Evolutionary conservation across 2,888 invertebrate species (phyloP).

Genomic region (Colostygia pectinataria): DNA sequence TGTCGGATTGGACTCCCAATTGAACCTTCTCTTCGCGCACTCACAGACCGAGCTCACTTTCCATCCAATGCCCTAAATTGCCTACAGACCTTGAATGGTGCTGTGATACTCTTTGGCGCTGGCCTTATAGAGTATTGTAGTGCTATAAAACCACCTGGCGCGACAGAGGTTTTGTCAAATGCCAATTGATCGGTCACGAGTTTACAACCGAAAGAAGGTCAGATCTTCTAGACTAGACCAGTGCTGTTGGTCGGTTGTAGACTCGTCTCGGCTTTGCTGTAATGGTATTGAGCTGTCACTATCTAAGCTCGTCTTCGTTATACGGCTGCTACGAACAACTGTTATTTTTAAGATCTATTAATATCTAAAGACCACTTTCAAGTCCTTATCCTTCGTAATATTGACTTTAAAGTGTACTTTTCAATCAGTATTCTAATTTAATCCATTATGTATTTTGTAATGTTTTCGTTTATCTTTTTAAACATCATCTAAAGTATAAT

Average conservation of each 20-base stretch:
- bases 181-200: constrained; percentile 68
- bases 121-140: constrained; percentile 48
- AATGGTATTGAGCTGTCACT: constrained; percentile 34
- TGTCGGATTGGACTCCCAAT: constrained; percentile 87
- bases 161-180: constrained; percentile 73
- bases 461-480: constrained; percentile 8
- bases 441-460: constrained; percentile 35
- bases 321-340: constrained; percentile 25
- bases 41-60: constrained; percentile 86
- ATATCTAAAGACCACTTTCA: constrained; percentile 18
- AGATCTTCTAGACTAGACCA: constrained; percentile 21
- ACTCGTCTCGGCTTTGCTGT: constrained; percentile 42
- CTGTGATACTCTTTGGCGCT: constrained; percentile 48
- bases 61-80: constrained; percentile 79
- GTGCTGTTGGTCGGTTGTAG: constrained; percentile 48
- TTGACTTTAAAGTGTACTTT: constrained; percentile 31
- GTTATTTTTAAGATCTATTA: constrained; percentile 18
- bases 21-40: constrained; percentile 85
- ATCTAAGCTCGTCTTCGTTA: constrained; percentile 35
- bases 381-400: constrained; percentile 26
- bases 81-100: constrained; percentile 58
- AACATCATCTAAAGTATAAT: constrained; percentile 13
- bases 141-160: constrained; percentile 68
- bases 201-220: constrained; percentile 60
- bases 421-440: constrained; percentile 55